Percentiles rank a stretch among this genome's conserved stretches.
Evolutionary conservation across 2,113 vertebrate species (phyloP).

Genomic region (Pontoporia blainvillei): DNA sequence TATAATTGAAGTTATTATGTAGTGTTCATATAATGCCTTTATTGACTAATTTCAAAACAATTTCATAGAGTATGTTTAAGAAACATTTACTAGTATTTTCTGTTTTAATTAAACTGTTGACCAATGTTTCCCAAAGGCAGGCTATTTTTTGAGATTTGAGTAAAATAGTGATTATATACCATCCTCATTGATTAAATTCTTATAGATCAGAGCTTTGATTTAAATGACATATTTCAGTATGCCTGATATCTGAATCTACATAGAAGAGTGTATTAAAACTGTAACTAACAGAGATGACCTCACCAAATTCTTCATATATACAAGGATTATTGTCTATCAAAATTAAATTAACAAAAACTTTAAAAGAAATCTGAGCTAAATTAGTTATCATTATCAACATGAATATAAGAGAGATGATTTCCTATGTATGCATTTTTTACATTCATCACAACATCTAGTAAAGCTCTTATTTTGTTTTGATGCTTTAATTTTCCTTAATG

Average conservation of each 20-base stretch:
- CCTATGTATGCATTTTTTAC: neutral
- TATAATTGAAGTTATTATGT: neutral
- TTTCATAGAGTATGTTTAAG: neutral
- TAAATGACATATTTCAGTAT: neutral
- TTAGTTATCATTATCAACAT: neutral
- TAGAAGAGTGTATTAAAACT: neutral
- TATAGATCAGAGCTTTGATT: neutral
- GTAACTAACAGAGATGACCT: neutral
- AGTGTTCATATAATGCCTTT: neutral
- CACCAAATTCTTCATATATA: neutral
- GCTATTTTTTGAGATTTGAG: neutral
- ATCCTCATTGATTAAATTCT: neutral
- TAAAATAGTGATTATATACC: neutral
- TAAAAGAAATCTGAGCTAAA: constrained; percentile 32
- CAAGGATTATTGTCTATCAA: neutral
- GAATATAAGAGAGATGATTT: constrained; percentile 20
- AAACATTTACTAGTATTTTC: neutral
- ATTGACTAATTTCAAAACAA: neutral
- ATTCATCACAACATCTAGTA: constrained; percentile 23
- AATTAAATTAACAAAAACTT: constrained; percentile 17
- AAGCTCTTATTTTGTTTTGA: neutral
- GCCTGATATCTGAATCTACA: neutral
- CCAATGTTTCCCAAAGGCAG: neutral
- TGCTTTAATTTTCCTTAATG: constrained; percentile 51
- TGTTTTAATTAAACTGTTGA: neutral